These are phyloP conservation scores for Odontomyia ornata DNA, from an alignment of 2,888 invertebrate species.

Conservation along the genomic window DNA sequence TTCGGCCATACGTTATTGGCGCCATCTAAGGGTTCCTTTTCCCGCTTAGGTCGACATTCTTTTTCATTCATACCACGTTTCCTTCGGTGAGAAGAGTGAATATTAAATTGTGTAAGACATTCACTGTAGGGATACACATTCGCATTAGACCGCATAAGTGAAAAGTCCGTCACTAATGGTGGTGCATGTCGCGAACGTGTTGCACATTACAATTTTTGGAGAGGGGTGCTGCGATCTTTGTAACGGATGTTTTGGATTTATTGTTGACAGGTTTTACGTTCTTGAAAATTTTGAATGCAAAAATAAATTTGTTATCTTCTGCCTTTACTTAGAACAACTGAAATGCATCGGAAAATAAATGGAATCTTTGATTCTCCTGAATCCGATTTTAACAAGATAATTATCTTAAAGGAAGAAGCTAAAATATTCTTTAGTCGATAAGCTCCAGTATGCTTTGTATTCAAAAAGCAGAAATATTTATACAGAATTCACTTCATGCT, in stretches of 20 bases:
- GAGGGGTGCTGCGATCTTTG: neutral
- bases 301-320: too few species aligned
- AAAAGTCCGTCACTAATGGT: constrained; percentile 36
- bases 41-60: neutral
- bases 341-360: too few species aligned
- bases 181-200: constrained; percentile 32
- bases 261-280: constrained; percentile 1
- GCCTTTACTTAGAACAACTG: too few species aligned
- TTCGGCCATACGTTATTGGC: constrained; percentile 14
- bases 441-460: too few species aligned
- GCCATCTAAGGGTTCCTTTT: too few species aligned
- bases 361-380: too few species aligned
- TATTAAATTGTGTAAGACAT: constrained; percentile 47
- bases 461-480: too few species aligned
- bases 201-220: constrained; percentile 26
- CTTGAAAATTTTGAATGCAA: neutral
- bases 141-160: constrained; percentile 36
- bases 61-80: constrained; percentile 21
- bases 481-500: too few species aligned
- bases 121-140: neutral
- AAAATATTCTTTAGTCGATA: too few species aligned
- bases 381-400: too few species aligned
- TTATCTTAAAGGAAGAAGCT: too few species aligned
- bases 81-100: constrained; percentile 39
- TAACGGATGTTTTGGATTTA: neutral